Evolutionary conservation across 2,113 vertebrate species (phyloP).

Genomic region (Hippotragus niger): DNA sequence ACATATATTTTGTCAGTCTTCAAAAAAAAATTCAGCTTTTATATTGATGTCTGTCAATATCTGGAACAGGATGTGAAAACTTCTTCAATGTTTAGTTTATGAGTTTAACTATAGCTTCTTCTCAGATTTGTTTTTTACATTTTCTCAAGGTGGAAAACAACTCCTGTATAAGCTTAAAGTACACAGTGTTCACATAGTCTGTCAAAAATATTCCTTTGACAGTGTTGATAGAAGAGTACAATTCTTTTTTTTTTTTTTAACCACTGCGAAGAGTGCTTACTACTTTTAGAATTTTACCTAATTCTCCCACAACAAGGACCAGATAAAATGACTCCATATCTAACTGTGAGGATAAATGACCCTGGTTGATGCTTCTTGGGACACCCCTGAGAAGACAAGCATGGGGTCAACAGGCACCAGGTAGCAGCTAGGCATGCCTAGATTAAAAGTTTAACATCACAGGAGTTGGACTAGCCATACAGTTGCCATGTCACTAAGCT

Average conservation of each 20-base stretch:
- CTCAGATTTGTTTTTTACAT: background rate
- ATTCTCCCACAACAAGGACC: background rate
- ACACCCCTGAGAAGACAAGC: background rate
- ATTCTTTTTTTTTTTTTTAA: background rate
- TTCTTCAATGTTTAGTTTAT: background rate
- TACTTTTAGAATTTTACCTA: background rate
- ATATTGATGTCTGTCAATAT: background rate
- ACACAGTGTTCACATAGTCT: background rate
- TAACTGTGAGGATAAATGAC: background rate
- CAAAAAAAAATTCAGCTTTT: background rate
- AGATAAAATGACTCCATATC: background rate
- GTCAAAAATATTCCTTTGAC: background rate
- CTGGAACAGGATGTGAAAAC: background rate
- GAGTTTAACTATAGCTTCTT: background rate
- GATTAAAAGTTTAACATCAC: background rate
- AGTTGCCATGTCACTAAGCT: background rate
- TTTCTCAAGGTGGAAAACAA: background rate
- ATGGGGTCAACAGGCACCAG: accelerated
- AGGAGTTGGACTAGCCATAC: background rate
- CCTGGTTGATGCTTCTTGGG: background rate
- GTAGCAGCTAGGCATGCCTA: background rate
- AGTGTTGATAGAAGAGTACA: background rate
- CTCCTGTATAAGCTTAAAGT: background rate
- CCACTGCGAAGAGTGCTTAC: background rate
- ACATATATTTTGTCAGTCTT: background rate